Percentiles rank a stretch among this genome's conserved stretches.
phyloP scores from a whole-genome alignment of 2,113 vertebrate species.

The Colinus virginianus region DNA sequence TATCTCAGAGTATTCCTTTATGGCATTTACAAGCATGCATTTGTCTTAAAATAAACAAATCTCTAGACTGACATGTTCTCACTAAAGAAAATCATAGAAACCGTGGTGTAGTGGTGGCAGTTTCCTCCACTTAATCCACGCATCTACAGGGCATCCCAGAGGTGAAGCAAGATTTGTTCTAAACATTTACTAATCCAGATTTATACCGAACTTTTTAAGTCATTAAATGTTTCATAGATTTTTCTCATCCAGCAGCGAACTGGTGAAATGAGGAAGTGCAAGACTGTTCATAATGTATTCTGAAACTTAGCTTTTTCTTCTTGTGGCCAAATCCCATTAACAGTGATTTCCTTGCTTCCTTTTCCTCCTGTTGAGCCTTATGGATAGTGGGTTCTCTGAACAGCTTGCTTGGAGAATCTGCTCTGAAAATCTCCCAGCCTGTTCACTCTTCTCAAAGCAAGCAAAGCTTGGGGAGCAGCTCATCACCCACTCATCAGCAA shows the following conservation, averaged over 20 bases:
- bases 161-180: not conserved
- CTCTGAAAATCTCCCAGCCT: not conserved
- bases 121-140: not conserved
- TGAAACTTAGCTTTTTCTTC: constrained; percentile 31
- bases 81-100: constrained; percentile 8
- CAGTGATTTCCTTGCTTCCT: constrained; percentile 40
- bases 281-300: constrained; percentile 7
- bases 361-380: constrained; percentile 54
- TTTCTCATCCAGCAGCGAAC: constrained; percentile 37
- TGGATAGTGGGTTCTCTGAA: constrained; percentile 24
- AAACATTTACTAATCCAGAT: constrained; percentile 34
- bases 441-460: not conserved
- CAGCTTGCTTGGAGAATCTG: constrained; percentile 48
- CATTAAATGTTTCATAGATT: constrained; percentile 41
- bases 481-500: not conserved
- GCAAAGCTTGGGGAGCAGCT: not conserved
- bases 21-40: not conserved
- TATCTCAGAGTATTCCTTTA: not conserved
- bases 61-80: not conserved
- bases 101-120: not conserved
- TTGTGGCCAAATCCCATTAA: constrained; percentile 56
- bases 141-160: constrained; percentile 11
- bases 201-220: constrained; percentile 17
- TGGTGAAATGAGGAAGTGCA: constrained; percentile 16
- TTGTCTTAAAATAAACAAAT: constrained; percentile 1